These are phyloP conservation scores for Paraplagusia blochii DNA, from an alignment of 2,113 vertebrate species.

Conservation along the genomic window DNA sequence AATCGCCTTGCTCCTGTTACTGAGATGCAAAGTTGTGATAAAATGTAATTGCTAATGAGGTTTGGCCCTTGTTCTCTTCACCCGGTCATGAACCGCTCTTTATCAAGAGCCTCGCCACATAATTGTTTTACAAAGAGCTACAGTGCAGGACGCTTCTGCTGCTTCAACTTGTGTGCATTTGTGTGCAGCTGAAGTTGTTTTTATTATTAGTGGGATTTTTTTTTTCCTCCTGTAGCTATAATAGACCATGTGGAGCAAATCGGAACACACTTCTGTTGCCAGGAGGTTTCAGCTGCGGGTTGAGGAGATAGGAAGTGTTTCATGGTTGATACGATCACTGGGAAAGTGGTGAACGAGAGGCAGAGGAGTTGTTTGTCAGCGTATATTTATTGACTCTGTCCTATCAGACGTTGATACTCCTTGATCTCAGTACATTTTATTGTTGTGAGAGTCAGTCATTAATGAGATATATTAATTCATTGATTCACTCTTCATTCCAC, in stretches of 20 bases:
- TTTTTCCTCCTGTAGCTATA: conserved; percentile 19
- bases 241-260: background rate
- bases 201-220: conserved; percentile 16
- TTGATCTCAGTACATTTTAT: too few relatives aligned
- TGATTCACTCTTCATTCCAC: too few relatives aligned
- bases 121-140: conserved; percentile 8
- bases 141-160: background rate
- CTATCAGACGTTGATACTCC: too few relatives aligned
- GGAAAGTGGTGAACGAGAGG: conserved; percentile 81
- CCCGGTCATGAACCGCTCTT: conserved; percentile 40
- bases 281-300: conserved; percentile 71
- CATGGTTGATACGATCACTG: conserved; percentile 77
- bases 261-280: conserved; percentile 59
- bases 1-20: conserved; percentile 27
- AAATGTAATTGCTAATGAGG: conserved; percentile 26
- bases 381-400: too few relatives aligned
- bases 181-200: conserved; percentile 2
- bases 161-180: background rate
- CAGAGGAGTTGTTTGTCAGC: conserved; percentile 72
- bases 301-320: conserved; percentile 76
- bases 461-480: too few relatives aligned
- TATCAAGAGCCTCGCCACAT: conserved; percentile 13
- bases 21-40: conserved; percentile 32
- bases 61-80: conserved; percentile 60
- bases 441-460: too few relatives aligned